Evolutionary conservation across 53 echinoderm and acorn worm species (phyloP), one percentile per base, ranked within the genome.

Genomic region (Temnopleurus reevesii): DNA sequence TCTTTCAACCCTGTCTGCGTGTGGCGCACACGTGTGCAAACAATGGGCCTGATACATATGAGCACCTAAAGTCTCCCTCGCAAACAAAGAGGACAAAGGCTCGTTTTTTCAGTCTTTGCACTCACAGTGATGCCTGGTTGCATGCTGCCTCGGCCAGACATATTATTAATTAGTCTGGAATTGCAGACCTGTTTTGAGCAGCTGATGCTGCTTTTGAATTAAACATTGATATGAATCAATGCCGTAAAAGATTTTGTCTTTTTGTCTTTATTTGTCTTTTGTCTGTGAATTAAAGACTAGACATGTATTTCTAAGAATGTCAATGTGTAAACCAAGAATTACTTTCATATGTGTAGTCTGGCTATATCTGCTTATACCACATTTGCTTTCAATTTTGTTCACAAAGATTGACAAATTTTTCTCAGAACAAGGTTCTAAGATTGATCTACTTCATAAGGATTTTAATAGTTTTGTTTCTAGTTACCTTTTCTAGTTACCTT

Each of bases 21-120:
- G 49, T 79, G 79, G 47, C 3, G 28, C 28, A 28, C 49, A 79
- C 41, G 49, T 79, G 79, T 46, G 79, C 49, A 79, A 79, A 79
- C 79, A 79, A 79, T 79, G 29, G 26, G 29, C 8, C 41, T 26
- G 79, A 79, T 46, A 79, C 79, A 46, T 5, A 29, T 25, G 36
- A 47, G 79, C 51, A 49, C 49, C 79, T 49, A 49, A 79, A 79
- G 79, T 49, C 49, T 46, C 79, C 46, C 49, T 79, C 10, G 27
- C 79, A 79, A 46, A 79, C 79, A 79, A 79, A 79, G 79, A 79
- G 79, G 46, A 79, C 79, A 79, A 79, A 79, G 79, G 65, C 8
- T 41, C 28, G 28, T 47, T 79, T 49, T 71, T 71, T 63, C 18
- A 13, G 30, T 63, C 31, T 63, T 63, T 33, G 33, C 56, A 56